phyloP scores from a whole-genome alignment of 92 coral and sea anemone species.

The Epizoanthus stellaris region DNA sequence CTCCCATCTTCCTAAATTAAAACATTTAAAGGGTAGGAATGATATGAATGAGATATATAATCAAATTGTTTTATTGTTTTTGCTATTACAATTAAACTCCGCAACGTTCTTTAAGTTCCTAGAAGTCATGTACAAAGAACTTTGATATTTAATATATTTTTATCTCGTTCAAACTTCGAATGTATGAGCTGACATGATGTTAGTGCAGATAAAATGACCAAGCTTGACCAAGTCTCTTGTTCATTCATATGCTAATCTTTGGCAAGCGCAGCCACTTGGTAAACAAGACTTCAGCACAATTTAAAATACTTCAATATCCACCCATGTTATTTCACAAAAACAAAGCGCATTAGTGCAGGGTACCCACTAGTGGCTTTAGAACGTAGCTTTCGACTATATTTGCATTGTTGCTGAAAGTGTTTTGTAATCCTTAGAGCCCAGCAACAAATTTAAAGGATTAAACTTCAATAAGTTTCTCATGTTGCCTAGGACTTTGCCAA shows the following conservation, averaged over 20 bases:
- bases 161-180: too few species aligned
- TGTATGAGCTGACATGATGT: too few species aligned
- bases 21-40: too few species aligned
- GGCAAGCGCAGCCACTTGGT: not conserved
- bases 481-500: constrained; percentile 14
- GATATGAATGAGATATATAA: too few species aligned
- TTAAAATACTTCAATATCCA: not conserved
- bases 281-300: not conserved
- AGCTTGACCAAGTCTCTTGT: not conserved
- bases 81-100: too few species aligned
- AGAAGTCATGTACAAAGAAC: too few species aligned
- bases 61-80: too few species aligned
- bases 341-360: not conserved
- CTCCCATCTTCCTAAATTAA: too few species aligned
- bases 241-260: constrained; percentile 34
- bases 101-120: too few species aligned
- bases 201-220: too few species aligned
- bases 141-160: too few species aligned
- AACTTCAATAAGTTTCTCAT: not conserved
- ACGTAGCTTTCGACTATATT: not conserved
- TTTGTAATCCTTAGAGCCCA: not conserved
- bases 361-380: not conserved
- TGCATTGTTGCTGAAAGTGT: not conserved
- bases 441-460: not conserved
- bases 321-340: not conserved